Percentiles rank a stretch among this genome's conserved stretches.
These are phyloP conservation scores for Columba livia DNA, from an alignment of 2,113 vertebrate species.

Conservation along the genomic window DNA sequence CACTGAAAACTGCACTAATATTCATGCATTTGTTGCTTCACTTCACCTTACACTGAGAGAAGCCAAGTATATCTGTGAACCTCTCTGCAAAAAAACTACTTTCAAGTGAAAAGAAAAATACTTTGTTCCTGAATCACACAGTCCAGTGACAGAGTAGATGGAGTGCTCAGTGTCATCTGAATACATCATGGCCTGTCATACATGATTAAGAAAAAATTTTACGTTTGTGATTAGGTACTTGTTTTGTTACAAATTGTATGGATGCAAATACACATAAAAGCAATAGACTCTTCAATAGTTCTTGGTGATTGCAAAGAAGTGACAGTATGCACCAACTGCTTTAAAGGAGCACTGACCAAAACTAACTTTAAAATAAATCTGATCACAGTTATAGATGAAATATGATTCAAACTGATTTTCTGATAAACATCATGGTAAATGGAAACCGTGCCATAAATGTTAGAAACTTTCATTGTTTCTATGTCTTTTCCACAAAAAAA, in stretches of 20 bases:
- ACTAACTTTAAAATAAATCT: not conserved
- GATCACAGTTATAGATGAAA: not conserved
- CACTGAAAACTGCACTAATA: not conserved
- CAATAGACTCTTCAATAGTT: not conserved
- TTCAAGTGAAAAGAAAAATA: not conserved
- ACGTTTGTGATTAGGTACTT: not conserved
- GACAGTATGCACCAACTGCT: not conserved
- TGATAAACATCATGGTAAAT: not conserved
- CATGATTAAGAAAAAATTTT: not conserved
- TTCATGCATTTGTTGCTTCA: not conserved
- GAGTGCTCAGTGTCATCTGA: not conserved
- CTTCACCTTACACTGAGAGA: not conserved
- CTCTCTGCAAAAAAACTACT: not conserved
- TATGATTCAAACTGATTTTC: not conserved
- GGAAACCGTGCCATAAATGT: not conserved
- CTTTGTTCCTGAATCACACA: not conserved
- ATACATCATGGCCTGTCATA: not conserved
- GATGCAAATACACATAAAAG: not conserved
- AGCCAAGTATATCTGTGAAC: not conserved
- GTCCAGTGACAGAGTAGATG: not conserved
- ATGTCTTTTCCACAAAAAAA: not conserved
- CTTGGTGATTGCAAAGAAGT: not conserved
- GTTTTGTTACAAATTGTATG: not conserved
- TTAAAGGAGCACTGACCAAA: not conserved
- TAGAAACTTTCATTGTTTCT: not conserved